These are phyloP conservation scores for Synchiropus splendidus DNA, from an alignment of 2,113 vertebrate species.

Conservation along the genomic window DNA sequence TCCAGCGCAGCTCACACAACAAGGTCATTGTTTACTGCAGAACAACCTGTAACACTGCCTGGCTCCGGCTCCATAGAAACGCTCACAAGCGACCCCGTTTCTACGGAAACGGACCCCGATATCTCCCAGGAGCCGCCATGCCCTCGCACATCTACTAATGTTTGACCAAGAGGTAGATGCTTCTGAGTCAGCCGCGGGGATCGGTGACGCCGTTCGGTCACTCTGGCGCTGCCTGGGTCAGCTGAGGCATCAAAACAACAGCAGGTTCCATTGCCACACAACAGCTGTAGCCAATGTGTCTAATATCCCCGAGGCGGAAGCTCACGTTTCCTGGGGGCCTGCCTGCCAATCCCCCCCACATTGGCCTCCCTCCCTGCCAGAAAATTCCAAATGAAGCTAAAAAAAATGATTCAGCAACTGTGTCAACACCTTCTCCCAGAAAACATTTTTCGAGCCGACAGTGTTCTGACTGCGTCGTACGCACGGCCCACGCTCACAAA, in stretches of 20 bases:
- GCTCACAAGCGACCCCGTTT: constrained; percentile 55
- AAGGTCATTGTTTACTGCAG: constrained; percentile 74
- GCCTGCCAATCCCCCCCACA: constrained; percentile 19
- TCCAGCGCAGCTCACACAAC: constrained; percentile 71
- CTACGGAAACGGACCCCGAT: constrained; percentile 58
- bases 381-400: constrained; percentile 62
- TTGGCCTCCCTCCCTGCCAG: constrained; percentile 15
- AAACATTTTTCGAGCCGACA: constrained; percentile 52
- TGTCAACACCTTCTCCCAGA: constrained; percentile 61
- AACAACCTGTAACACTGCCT: constrained; percentile 74
- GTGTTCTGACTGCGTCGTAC: constrained; percentile 17
- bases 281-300: constrained; percentile 53
- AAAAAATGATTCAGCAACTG: constrained; percentile 64
- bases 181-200: too few relatives aligned
- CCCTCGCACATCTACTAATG: constrained; percentile 22
- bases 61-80: constrained; percentile 56
- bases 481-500: constrained; percentile 31
- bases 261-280: constrained; percentile 26
- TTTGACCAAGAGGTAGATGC: background rate
- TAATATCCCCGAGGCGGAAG: constrained; percentile 29
- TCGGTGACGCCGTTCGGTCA: background rate
- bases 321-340: constrained; percentile 53
- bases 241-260: constrained; percentile 31
- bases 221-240: constrained; percentile 26
- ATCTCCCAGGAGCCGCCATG: constrained; percentile 33